Percentiles rank a stretch among this genome's conserved stretches.
phyloP scores from a whole-genome alignment of 2,113 vertebrate species.

The Thinocorus orbignyianus region DNA sequence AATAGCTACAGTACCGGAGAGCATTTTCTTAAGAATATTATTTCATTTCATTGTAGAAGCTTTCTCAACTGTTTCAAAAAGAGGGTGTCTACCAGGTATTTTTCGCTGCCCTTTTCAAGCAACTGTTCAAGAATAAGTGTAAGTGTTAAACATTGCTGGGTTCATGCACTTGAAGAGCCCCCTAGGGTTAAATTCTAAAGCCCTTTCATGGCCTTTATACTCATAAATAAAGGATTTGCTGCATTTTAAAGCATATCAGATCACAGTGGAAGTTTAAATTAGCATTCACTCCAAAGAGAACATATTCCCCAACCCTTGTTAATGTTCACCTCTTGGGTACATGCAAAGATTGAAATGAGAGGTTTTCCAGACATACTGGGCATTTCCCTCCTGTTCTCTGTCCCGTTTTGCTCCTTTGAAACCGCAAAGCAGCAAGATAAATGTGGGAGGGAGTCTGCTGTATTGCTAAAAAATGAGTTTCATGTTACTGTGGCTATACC shows the following conservation, averaged over 20 bases:
- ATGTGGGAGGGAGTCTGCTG: background rate
- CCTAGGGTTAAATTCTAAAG: conserved; percentile 55
- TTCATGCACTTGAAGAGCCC: conserved; percentile 53
- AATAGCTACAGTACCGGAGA: conserved; percentile 6
- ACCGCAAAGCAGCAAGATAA: background rate
- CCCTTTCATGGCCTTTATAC: conserved; percentile 45
- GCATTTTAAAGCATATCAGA: conserved; percentile 52
- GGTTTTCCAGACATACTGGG: conserved; percentile 4
- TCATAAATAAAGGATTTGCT: conserved; percentile 69
- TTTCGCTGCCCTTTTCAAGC: conserved; percentile 36
- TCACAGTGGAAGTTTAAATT: conserved; percentile 49
- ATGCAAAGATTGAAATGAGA: conserved; percentile 15
- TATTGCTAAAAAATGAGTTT: background rate
- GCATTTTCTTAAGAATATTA: background rate
- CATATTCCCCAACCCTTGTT: background rate
- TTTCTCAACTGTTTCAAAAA: background rate
- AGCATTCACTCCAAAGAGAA: conserved; percentile 39
- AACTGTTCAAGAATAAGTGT: conserved; percentile 29
- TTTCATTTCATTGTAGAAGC: background rate
- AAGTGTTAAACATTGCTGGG: conserved; percentile 36
- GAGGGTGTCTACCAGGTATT: background rate
- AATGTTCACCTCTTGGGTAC: conserved; percentile 31
- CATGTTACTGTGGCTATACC: background rate
- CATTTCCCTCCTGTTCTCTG: background rate
- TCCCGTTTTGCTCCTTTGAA: background rate